Base-by-base conservation (phyloP, 2,888 invertebrate species). In the Patella depressa region DNA sequence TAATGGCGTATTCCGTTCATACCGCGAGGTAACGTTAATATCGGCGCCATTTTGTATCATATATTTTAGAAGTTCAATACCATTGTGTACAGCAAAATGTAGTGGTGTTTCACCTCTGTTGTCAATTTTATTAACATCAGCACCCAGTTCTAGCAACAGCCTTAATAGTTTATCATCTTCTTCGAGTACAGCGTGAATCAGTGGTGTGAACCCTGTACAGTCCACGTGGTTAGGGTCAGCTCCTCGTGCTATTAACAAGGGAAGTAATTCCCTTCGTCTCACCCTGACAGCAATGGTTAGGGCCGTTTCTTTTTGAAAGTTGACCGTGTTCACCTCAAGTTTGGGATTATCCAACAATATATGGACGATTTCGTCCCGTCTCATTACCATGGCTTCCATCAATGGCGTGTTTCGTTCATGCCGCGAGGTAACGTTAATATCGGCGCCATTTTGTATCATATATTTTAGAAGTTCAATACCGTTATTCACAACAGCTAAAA, bases 171-270 rank as follows among this genome's bases (percentile, higher is more conserved):
- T 83, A 24, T 78, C 76, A 45, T 83, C 81, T 9, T 82, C 79
- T n/a, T 79, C 76, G 15, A 81, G 79, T 53, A 85, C 85, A 1
- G 87, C 83, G 54, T 86, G 80, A 78, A 87, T 81, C 14, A 89
- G 77, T 3, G 88, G 85, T 2, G 86, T 81, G 17, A 75, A 79
- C 2, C 84, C 84, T 17, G 76, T 71, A 0, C 76, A 53, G 53
- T 84, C 84, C 0, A 76, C 76, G 2, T 81, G 53, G 53, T 89
- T 84, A 2, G 85, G 84, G 74, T 86, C 75, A 3, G 88, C 88
- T 2, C 89, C 88, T n/a, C 86, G 85, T 24, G 83, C 77, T 69
- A 89, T 73, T 53, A 89, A 77, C 74, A 81, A 72, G 24, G 82
- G 82, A 54, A 84, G 80, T 2, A 83, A 71, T 45, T 83, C 81